phyloP scores from a whole-genome alignment of 2,797 vertebrate genomes.

The Cercopithecus mitis region DNA sequence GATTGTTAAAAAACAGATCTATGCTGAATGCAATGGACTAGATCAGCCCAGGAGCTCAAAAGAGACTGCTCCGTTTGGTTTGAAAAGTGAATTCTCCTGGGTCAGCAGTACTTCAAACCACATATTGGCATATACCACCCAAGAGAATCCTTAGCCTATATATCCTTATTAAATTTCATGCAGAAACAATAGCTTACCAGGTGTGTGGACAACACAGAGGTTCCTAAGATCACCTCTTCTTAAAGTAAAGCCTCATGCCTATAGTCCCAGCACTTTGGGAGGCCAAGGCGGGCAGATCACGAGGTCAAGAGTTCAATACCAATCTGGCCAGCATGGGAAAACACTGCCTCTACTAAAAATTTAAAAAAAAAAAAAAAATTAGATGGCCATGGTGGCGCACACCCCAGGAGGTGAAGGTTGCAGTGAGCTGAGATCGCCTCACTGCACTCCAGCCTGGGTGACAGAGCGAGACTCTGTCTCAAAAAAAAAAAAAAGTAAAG shows the following conservation, averaged over 20 bases:
- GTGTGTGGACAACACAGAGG: neutral
- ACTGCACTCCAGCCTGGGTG: neutral
- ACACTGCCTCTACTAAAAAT: neutral
- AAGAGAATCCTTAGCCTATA: neutral
- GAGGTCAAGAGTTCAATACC: neutral
- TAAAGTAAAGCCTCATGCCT: neutral
- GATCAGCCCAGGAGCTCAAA: slow-evolving; percentile 3
- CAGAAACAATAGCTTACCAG: neutral
- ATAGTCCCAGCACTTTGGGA: neutral
- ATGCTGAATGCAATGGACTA: slow-evolving; percentile 14
- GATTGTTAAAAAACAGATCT: slow-evolving; percentile 48
- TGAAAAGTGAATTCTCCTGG: neutral
- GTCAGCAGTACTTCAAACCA: neutral
- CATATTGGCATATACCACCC: neutral
- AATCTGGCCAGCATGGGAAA: neutral
- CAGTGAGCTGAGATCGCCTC: neutral
- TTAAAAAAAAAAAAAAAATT: too few species aligned
- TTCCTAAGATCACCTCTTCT: neutral
- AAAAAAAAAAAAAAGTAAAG: neutral
- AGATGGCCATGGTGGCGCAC: too few species aligned
- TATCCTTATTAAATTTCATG: neutral
- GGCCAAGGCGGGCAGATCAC: neutral
- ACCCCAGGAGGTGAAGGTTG: neutral
- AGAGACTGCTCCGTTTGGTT: neutral
- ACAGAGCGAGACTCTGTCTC: neutral